Conservation (phyloP, 2,113 vertebrate species). For the Ceyx melanurus region DNA sequence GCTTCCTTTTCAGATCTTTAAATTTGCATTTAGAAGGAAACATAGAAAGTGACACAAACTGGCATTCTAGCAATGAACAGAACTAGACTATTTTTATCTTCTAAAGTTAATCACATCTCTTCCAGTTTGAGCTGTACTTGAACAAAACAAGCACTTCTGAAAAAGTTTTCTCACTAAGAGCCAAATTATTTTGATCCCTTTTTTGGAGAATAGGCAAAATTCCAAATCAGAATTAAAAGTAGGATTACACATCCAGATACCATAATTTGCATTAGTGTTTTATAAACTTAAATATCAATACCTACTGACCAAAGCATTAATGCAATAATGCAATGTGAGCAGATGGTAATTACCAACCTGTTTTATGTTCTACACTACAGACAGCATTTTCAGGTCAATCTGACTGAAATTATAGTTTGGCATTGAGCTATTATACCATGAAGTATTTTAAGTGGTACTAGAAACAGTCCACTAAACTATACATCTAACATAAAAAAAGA, state of each 20-base stretch:
- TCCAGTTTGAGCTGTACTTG: neutral
- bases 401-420: neutral
- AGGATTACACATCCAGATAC: neutral
- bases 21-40: neutral
- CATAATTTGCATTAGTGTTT: neutral
- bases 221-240: neutral
- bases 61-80: neutral
- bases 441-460: neutral
- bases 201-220: neutral
- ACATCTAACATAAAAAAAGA: neutral
- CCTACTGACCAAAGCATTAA: neutral
- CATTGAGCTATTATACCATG: neutral
- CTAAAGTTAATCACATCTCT: neutral
- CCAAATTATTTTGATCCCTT: neutral
- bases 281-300: neutral
- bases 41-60: neutral
- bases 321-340: neutral
- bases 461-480: neutral
- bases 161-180: neutral
- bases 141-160: neutral
- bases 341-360: neutral
- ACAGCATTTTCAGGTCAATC: neutral
- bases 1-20: slow-evolving; percentile 8
- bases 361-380: neutral
- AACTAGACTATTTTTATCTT: neutral